These are phyloP conservation scores for Aselliscus stoliczkanus DNA, from an alignment of 2,797 vertebrate species.

Conservation along the genomic window DNA sequence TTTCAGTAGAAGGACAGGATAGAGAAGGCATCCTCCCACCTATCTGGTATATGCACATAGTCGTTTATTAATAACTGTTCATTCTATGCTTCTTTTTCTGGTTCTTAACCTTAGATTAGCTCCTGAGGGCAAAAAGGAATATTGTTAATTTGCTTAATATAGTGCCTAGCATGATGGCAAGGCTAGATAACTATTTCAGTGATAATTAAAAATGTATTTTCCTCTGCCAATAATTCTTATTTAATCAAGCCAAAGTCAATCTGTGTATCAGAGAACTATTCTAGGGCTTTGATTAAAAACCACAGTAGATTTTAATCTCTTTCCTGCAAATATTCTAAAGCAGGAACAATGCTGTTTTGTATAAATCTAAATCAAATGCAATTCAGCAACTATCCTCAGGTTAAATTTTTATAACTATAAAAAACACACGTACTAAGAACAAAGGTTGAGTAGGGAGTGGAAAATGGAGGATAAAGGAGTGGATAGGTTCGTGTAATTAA, in stretches of 20 bases:
- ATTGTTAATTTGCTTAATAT: background rate
- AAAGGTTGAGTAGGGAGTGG: background rate
- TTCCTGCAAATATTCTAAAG: background rate
- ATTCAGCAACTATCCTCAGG: background rate
- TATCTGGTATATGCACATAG: background rate
- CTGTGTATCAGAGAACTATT: background rate
- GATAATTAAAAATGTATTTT: slow-evolving; percentile 30
- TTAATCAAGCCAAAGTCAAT: slow-evolving; percentile 33
- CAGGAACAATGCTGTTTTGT: background rate
- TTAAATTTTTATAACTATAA: background rate
- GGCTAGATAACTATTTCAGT: background rate
- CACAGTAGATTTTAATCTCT: background rate
- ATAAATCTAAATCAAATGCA: background rate
- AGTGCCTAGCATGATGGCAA: background rate
- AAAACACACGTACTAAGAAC: background rate
- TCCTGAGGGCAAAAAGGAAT: background rate
- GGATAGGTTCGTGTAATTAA: background rate
- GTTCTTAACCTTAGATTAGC: background rate
- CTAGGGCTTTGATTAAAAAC: slow-evolving; percentile 1
- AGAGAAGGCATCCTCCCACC: background rate
- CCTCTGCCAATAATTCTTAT: slow-evolving; percentile 22
- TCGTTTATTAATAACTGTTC: background rate
- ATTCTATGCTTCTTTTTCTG: background rate
- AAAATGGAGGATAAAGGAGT: background rate
- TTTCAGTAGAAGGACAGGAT: background rate